Evolutionary conservation across 2,888 invertebrate genomes (phyloP).

Genomic region (Nematopogon swammerdamellus): DNA sequence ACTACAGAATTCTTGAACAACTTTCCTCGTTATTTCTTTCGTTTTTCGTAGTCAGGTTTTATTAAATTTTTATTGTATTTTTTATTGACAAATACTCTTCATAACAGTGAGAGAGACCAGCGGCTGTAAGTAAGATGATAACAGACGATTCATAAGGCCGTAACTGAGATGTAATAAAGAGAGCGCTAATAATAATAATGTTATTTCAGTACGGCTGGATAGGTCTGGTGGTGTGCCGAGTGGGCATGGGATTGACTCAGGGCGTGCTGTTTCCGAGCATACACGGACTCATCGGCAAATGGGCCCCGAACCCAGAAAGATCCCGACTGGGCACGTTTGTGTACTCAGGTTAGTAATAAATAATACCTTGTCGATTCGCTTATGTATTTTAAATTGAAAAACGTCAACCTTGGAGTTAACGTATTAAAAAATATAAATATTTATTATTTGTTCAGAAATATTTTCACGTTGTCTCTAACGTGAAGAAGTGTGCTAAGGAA

Average conservation of each 20-base stretch:
- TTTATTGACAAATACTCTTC: too few relatives aligned
- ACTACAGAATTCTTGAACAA: too few relatives aligned
- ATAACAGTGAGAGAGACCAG: too few relatives aligned
- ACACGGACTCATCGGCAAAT: conserved; percentile 66
- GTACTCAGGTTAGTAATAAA: conserved; percentile 49
- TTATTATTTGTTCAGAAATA: not conserved
- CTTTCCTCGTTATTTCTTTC: too few relatives aligned
- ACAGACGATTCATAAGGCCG: too few relatives aligned
- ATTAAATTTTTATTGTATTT: too few relatives aligned
- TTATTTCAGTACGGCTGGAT: conserved; percentile 33
- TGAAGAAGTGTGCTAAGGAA: too few relatives aligned
- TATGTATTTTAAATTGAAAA: not conserved
- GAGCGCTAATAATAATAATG: conserved; percentile 6
- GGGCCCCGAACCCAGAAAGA: conserved; percentile 68
- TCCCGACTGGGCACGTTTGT: conserved; percentile 65
- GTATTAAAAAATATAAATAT: not conserved
- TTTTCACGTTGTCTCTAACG: too few relatives aligned
- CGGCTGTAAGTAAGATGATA: too few relatives aligned
- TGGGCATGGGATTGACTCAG: conserved; percentile 66
- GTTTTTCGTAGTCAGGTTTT: too few relatives aligned
- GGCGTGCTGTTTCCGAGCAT: conserved; percentile 65
- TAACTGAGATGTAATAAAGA: too few relatives aligned
- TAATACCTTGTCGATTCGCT: not conserved
- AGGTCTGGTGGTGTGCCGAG: conserved; percentile 47
- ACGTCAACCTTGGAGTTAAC: not conserved